Percentiles rank a stretch among this genome's conserved stretches.
phyloP scores from a whole-genome alignment of 2,113 vertebrate genomes.

The Herpailurus yagouaroundi region DNA sequence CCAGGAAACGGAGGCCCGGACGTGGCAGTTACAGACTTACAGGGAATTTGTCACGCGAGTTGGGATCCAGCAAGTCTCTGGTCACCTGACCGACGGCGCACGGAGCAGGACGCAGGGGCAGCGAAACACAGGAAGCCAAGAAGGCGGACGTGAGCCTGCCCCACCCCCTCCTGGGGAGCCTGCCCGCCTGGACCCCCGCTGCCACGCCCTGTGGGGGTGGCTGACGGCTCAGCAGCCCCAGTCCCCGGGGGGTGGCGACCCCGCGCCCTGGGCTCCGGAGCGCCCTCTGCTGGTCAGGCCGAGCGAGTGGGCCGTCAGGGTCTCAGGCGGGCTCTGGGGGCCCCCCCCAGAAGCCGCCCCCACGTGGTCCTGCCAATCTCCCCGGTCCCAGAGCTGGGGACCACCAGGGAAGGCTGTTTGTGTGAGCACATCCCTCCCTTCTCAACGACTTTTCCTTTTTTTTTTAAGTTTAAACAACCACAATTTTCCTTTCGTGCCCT shows the following conservation, averaged over 20 bases:
- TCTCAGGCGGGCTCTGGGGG: fast-evolving
- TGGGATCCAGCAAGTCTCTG: not conserved
- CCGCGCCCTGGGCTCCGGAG: fast-evolving
- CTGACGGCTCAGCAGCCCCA: not conserved
- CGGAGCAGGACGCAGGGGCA: fast-evolving
- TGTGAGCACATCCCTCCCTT: not conserved
- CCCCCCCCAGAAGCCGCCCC: fast-evolving
- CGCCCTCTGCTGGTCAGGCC: not conserved
- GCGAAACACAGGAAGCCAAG: fast-evolving
- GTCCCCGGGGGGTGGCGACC: fast-evolving
- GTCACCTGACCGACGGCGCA: not conserved
- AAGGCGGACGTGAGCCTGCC: fast-evolving
- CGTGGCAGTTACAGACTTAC: fast-evolving
- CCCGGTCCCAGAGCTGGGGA: fast-evolving
- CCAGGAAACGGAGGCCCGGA: fast-evolving
- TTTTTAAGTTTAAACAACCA: not conserved
- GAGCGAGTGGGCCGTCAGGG: fast-evolving
- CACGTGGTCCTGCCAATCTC: fast-evolving
- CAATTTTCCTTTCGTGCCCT: not conserved
- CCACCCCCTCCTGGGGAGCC: not conserved
- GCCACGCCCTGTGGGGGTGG: fast-evolving
- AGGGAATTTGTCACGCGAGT: not conserved
- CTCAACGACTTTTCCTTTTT: not conserved
- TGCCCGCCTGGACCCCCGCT: not conserved
- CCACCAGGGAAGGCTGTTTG: fast-evolving